A percentile compares a stretch with the other conserved stretches of the same genome.
Evolutionary conservation across 2,888 invertebrate species (phyloP).

Genomic region (Eristalinus aeneus): DNA sequence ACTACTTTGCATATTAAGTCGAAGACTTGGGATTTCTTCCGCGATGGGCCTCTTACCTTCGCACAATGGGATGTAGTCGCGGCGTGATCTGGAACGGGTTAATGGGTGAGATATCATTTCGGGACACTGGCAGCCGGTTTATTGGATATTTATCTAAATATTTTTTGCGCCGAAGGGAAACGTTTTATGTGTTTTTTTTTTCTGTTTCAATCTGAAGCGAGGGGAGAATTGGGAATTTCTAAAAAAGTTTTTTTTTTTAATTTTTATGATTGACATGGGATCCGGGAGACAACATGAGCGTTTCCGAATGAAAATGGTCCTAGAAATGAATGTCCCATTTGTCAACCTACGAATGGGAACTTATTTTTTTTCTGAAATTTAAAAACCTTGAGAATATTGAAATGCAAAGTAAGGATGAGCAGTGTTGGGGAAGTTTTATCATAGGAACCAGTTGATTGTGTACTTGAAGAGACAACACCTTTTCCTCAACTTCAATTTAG

Average conservation of each 20-base stretch:
- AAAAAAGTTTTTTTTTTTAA: neutral
- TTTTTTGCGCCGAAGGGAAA: constrained; percentile 2
- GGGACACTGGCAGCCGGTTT: constrained; percentile 11
- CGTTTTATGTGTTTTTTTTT: constrained; percentile 5
- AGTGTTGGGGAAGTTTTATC: too few species aligned
- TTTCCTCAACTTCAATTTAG: too few species aligned
- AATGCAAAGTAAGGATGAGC: too few species aligned
- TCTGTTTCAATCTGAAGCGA: neutral
- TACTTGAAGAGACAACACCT: too few species aligned
- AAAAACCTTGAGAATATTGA: neutral
- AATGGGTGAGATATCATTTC: constrained; percentile 30
- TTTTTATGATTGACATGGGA: constrained; percentile 49
- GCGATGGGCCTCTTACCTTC: constrained; percentile 16
- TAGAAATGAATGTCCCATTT: too few species aligned
- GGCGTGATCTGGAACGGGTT: constrained; percentile 45
- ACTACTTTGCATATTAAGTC: constrained; percentile 46
- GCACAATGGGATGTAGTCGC: neutral
- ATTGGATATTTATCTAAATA: neutral
- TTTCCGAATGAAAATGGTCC: neutral
- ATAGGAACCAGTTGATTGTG: too few species aligned
- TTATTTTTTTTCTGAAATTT: neutral
- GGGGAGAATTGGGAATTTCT: neutral
- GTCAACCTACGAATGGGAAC: constrained; percentile 7
- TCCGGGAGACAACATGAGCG: neutral
- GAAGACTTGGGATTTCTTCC: constrained; percentile 9